Base-by-base conservation (phyloP, 2,888 invertebrate species). In the Noctua fimbriata region DNA sequence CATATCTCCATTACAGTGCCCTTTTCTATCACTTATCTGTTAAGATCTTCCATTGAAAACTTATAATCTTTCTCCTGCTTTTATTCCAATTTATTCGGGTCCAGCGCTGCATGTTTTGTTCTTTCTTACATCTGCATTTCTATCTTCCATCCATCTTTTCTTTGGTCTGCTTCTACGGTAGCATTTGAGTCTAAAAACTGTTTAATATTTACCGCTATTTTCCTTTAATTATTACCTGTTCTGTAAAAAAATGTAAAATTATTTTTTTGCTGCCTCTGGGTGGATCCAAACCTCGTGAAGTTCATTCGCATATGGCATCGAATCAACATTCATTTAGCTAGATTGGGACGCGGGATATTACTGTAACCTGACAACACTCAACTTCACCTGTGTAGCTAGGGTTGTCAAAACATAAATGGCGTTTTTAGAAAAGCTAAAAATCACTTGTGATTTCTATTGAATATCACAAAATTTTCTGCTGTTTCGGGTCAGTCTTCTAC, bases 251-350 rank as follows among this genome's bases (percentile, higher is more conserved):
- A n/a, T n/a, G n/a, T n/a, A n/a, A n/a, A n/a, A n/a, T n/a, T n/a
- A n/a, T n/a, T n/a, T n/a, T 63, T 47, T 69, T 2, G 9, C 9
- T 41, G 3, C 16, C 44, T 63, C 63, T 74, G 36, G 36, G 10
- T 16, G 49, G 5, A n/a, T 32, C 4, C 1, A 70, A 65, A 67
- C 7, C 24, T 58, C 28, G 49, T 36, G 4, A 41, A 41, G 41
- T 55, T 80, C 60, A 70, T 60, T 73, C 58, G 58, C 49, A 58
- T 80, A 55, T 66, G 66, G 58, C 69, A 36, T 67, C 41, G 49
- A 80, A 76, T 80, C 74, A 81, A 74, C n/a, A 77, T 72, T 66
- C 60, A 55, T 67, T 81, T 71, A 60, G 69, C 16, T 67, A 36
- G 44, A 69, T 73, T 73, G 55, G 63, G 41, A 52, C 24, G 41